These are phyloP conservation scores for Sinocyclocheilus maitianheensis DNA, from an alignment of 2,113 vertebrate genomes.

Conservation along the genomic window DNA sequence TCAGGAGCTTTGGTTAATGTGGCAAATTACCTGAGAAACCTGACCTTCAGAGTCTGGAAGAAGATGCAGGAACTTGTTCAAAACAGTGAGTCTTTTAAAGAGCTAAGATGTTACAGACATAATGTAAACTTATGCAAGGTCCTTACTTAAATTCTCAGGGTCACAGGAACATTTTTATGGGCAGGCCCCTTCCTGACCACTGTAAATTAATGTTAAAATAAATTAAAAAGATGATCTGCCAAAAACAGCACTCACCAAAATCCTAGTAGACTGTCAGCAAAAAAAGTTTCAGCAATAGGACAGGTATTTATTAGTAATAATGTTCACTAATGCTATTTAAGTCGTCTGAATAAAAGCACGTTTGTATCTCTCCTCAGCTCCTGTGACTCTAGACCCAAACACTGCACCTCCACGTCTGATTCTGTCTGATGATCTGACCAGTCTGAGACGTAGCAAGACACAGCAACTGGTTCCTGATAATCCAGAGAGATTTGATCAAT, in stretches of 20 bases:
- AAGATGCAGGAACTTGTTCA: constrained; percentile 37
- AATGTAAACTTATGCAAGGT: neutral
- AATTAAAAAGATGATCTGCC: no score
- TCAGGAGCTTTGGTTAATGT: constrained; percentile 27
- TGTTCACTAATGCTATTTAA: no score
- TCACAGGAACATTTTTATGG: neutral
- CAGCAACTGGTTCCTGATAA: neutral
- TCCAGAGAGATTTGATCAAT: neutral
- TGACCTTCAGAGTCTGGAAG: constrained; percentile 23
- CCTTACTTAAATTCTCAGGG: neutral
- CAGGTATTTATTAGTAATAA: no score
- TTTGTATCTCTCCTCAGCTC: neutral
- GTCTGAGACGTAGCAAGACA: neutral
- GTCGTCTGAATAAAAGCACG: neutral
- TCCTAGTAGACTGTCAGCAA: no score
- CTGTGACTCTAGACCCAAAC: neutral
- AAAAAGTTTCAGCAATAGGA: no score
- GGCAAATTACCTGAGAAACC: neutral
- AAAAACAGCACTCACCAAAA: no score
- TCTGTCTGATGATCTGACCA: neutral
- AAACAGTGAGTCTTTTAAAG: constrained; percentile 16
- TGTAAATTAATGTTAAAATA: no score
- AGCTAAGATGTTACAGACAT: no score
- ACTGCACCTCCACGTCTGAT: neutral
- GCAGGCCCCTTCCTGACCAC: no score